Conservation (phyloP, 2,888 invertebrate species). For the Harpagoxenus sublaevis region DNA sequence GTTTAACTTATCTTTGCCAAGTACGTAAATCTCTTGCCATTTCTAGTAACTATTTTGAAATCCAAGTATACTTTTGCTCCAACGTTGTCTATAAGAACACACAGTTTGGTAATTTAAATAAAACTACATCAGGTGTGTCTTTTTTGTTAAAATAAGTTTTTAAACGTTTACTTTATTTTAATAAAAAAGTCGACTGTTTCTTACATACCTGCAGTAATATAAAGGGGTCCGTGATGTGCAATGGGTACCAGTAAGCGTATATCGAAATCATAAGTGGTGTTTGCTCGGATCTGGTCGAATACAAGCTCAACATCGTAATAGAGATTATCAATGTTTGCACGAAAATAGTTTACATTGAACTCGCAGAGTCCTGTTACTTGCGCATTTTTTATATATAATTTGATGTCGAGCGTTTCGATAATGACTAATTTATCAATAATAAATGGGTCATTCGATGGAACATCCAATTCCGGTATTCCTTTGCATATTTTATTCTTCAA, state of each 20-base stretch:
- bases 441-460: background rate
- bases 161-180: background rate
- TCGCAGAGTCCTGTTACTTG: background rate
- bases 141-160: background rate
- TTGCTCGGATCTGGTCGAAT: background rate
- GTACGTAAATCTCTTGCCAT: slow-evolving; percentile 74
- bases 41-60: slow-evolving; percentile 66
- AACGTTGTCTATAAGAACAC: slow-evolving; percentile 72
- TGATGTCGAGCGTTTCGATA: background rate
- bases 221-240: background rate
- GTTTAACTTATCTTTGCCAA: slow-evolving; percentile 76
- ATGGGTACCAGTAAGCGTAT: background rate
- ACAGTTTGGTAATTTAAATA: background rate
- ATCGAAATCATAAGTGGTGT: background rate
- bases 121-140: background rate
- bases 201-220: background rate
- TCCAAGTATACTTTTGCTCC: slow-evolving; percentile 57
- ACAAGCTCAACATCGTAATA: too few relatives aligned
- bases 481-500: background rate
- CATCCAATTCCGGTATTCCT: background rate
- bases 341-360: background rate
- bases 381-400: background rate
- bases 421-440: background rate
- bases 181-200: background rate
- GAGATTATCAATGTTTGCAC: background rate